Evolutionary conservation across 2,888 invertebrate genomes (phyloP).

Genomic region (Bruchidius siliquastri): DNA sequence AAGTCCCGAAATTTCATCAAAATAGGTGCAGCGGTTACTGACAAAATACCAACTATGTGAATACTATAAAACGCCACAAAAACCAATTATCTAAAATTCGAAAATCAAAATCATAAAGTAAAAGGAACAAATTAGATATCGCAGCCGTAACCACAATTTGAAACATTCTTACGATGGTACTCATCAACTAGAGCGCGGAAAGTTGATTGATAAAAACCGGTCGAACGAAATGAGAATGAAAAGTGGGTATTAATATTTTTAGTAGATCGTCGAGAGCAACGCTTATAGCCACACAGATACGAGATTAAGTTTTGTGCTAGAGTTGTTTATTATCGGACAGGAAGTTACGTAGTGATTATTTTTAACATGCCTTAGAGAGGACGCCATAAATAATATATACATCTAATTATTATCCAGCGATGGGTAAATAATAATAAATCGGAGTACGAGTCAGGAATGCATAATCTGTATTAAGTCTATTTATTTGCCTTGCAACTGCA

Average conservation of each 20-base stretch:
- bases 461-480: neutral
- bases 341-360: slow-evolving; percentile 30
- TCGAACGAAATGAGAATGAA: neutral
- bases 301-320: slow-evolving; percentile 16
- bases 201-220: neutral
- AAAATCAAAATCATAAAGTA: too few relatives aligned
- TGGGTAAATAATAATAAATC: slow-evolving; percentile 17
- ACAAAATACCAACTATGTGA: too few relatives aligned
- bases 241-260: neutral
- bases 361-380: slow-evolving; percentile 27
- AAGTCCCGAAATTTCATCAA: too few relatives aligned
- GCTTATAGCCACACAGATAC: slow-evolving; percentile 7
- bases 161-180: neutral
- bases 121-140: neutral
- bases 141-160: neutral
- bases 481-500: too few relatives aligned
- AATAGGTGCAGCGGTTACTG: too few relatives aligned
- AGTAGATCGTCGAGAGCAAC: neutral
- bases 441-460: neutral
- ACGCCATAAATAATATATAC: slow-evolving; percentile 24
- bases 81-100: too few relatives aligned
- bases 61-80: too few relatives aligned
- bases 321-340: slow-evolving; percentile 27
- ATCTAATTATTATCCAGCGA: slow-evolving; percentile 21
- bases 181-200: neutral